phyloP scores from a whole-genome alignment of 2,113 vertebrate species.

The Lutjanus erythropterus region DNA sequence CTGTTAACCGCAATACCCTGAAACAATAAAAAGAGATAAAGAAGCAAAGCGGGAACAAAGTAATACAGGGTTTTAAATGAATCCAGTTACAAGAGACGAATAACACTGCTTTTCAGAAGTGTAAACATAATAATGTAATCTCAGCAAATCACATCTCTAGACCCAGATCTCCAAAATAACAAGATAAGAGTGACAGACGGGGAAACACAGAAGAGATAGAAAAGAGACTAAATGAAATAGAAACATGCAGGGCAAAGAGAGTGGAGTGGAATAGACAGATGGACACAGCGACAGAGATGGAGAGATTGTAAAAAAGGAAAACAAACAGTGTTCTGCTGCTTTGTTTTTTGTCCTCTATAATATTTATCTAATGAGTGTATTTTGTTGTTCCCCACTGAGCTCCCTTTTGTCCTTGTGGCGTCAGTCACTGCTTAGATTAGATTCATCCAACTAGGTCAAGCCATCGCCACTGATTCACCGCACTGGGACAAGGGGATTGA shows the following conservation, averaged over 20 bases:
- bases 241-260: background rate
- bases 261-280: constrained; percentile 17
- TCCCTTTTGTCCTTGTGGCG: constrained; percentile 64
- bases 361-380: constrained; percentile 61
- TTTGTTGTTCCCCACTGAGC: constrained; percentile 49
- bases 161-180: constrained; percentile 1
- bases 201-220: constrained; percentile 16
- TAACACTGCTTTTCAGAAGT: background rate
- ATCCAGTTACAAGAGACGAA: background rate
- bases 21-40: background rate
- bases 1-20: too few species aligned
- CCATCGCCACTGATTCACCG: constrained; percentile 59
- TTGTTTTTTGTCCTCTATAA: constrained; percentile 52
- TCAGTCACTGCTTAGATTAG: constrained; percentile 71
- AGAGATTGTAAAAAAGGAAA: constrained; percentile 39
- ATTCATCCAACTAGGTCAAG: constrained; percentile 74
- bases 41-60: background rate
- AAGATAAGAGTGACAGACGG: constrained; percentile 12
- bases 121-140: constrained; percentile 21
- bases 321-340: constrained; percentile 28
- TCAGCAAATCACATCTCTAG: constrained; percentile 9
- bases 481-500: constrained; percentile 70
- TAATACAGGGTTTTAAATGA: background rate
- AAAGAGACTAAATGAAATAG: background rate
- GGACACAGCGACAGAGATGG: constrained; percentile 11